Conservation (phyloP, 2,797 vertebrate genomes). For the Epinephelus malabaricus region DNA sequence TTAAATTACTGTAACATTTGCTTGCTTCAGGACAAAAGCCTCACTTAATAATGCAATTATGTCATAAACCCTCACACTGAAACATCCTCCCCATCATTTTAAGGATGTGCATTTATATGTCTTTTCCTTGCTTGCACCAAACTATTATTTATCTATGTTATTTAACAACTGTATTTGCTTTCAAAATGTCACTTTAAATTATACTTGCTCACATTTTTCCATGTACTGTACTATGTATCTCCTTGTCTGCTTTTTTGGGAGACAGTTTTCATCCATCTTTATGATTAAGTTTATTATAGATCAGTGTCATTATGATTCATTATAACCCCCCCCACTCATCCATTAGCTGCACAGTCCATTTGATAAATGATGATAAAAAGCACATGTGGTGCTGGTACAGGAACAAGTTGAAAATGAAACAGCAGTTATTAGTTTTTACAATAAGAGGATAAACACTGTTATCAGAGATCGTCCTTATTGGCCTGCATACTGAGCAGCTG, state of each 20-base stretch:
- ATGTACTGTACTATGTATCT: too few species aligned
- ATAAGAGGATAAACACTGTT: not conserved
- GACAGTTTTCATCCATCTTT: not conserved
- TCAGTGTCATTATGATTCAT: not conserved
- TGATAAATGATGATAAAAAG: not conserved
- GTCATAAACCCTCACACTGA: not conserved
- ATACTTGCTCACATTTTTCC: not conserved
- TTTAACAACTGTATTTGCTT: not conserved
- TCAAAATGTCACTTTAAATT: not conserved
- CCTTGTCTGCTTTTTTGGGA: not conserved
- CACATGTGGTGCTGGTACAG: not conserved
- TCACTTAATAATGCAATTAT: not conserved
- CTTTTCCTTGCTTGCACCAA: not conserved
- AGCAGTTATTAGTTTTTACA: not conserved
- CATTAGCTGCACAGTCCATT: not conserved
- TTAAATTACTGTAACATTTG: not conserved
- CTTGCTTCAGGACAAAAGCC: not conserved
- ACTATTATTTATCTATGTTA: not conserved
- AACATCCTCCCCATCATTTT: not conserved
- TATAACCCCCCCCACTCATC: not conserved
- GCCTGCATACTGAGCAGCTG: not conserved
- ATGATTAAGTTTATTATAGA: not conserved
- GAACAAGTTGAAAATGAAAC: not conserved
- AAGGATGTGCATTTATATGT: not conserved
- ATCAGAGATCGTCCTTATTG: not conserved